These are phyloP conservation scores for Drosophila truncata DNA, from an alignment of 1,140 invertebrate genomes.

Conservation along the genomic window DNA sequence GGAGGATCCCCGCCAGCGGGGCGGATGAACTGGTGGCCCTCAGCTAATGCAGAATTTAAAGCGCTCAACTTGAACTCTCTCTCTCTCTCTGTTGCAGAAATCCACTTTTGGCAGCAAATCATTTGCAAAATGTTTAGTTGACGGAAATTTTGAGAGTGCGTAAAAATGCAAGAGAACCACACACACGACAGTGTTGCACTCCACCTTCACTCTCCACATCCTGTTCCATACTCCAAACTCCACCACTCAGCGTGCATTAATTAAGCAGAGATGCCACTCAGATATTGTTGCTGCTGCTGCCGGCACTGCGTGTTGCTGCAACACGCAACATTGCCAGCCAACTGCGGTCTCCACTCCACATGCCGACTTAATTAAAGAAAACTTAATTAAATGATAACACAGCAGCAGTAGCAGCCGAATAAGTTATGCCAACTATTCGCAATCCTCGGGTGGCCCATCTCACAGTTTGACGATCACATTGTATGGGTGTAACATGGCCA, in stretches of 20 bases:
- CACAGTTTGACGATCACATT: conserved; percentile 36
- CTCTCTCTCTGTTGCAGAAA: conserved; percentile 23
- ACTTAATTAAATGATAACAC: conserved; percentile 83
- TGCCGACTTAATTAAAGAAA: conserved; percentile 81
- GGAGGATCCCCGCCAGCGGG: conserved; percentile 6
- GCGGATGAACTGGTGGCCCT: conserved; percentile 23
- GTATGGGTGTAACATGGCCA: conserved; percentile 36
- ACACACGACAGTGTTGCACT: background rate
- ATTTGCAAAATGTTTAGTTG: conserved; percentile 44
- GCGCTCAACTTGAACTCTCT: conserved; percentile 43
- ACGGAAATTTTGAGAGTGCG: conserved; percentile 30
- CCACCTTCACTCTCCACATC: background rate
- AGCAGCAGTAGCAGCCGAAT: conserved; percentile 61
- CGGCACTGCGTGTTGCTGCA: conserved; percentile 56
- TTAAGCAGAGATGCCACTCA: conserved; percentile 68
- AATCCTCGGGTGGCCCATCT: conserved; percentile 21
- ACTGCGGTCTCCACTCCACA: conserved; percentile 49
- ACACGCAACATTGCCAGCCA: conserved; percentile 53
- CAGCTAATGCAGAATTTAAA: conserved; percentile 55
- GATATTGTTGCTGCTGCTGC: conserved; percentile 34
- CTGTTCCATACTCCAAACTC: background rate
- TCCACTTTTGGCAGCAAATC: conserved; percentile 40
- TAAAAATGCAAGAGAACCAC: conserved; percentile 33
- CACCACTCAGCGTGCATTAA: conserved; percentile 49
- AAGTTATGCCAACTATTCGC: conserved; percentile 70